Evolutionary conservation across 2,888 invertebrate genomes (phyloP), one percentile per base, ranked within the genome.

Genomic region (Drosophila prolongata): DNA sequence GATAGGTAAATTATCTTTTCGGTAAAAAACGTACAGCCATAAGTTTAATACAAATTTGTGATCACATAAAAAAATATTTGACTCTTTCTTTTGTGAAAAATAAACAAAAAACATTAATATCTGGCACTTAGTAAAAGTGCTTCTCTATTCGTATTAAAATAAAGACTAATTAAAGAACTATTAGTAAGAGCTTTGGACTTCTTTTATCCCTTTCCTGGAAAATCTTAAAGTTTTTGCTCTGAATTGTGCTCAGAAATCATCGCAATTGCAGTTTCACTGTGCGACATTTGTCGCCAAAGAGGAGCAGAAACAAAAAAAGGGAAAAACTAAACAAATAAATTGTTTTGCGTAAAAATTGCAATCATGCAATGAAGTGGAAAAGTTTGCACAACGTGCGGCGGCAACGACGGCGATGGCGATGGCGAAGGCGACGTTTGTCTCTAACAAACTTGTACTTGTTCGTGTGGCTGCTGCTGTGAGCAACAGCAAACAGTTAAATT

Each of bases 311-410:
- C 37, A 19, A 40, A 14, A 68, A 68, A 52, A 65, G 53, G 65
- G 61, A 66, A 68, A 79, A 85, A 78, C 75, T 77, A 86, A 80
- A 57, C 78, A 84, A 86, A 86, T 84, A 79, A 86, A 82, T 84
- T 80, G 83, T 85, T 84, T 85, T 85, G 85, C 83, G 82, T 85
- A 82, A 83, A 81, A 83, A 83, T 83, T 84, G 83, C 83, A 84
- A 84, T 84, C 83, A 78, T 83, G 81, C 84, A 81, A 84, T 86
- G 86, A 86, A 84, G 83, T 83, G 81, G 78, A 86, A 84, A 84
- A 84, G 84, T 84, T 84, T 84, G 79, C 81, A 71, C 78, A 86
- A 83, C 86, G 84, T 84, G 83, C 68, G 46, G 54, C 44, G 43
- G 37, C 52, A 38, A 40, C 58, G 52, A 40, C 65, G 60, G 30